These are phyloP conservation scores for Panthera leo DNA, from an alignment of 2,113 vertebrate species.

Conservation along the genomic window DNA sequence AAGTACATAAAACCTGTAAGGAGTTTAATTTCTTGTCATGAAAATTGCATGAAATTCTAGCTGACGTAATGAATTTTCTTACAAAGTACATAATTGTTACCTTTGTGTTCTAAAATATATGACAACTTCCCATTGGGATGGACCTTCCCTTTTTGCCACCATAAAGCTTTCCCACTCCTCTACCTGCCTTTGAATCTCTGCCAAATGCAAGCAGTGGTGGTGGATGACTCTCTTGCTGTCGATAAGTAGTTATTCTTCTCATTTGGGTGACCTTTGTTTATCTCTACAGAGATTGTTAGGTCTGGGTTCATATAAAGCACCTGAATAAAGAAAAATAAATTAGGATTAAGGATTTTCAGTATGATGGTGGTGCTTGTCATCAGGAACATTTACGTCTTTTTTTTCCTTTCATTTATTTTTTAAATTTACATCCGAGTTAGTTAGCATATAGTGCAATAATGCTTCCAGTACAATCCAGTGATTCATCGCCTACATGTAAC, in stretches of 20 bases:
- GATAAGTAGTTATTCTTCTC: background rate
- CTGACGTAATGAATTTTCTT: background rate
- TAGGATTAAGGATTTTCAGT: background rate
- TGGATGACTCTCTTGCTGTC: background rate
- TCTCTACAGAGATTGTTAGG: background rate
- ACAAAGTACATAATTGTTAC: background rate
- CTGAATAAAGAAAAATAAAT: background rate
- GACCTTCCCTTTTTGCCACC: background rate
- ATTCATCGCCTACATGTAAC: too few relatives aligned
- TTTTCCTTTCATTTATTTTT: too few relatives aligned
- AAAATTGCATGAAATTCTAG: slow-evolving; percentile 48
- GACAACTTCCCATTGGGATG: background rate
- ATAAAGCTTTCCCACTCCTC: background rate
- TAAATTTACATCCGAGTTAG: too few relatives aligned
- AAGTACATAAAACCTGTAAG: slow-evolving; percentile 65
- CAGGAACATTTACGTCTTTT: background rate
- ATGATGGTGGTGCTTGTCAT: background rate
- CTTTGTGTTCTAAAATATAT: slow-evolving; percentile 59
- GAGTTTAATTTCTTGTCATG: slow-evolving; percentile 69
- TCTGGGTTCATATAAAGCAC: background rate
- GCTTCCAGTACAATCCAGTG: too few relatives aligned
- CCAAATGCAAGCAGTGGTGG: background rate
- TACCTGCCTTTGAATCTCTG: background rate
- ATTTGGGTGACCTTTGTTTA: background rate
- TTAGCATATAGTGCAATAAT: too few relatives aligned